These are phyloP conservation scores for Squalus acanthias DNA, from an alignment of 2,797 vertebrate genomes.

Conservation along the genomic window DNA sequence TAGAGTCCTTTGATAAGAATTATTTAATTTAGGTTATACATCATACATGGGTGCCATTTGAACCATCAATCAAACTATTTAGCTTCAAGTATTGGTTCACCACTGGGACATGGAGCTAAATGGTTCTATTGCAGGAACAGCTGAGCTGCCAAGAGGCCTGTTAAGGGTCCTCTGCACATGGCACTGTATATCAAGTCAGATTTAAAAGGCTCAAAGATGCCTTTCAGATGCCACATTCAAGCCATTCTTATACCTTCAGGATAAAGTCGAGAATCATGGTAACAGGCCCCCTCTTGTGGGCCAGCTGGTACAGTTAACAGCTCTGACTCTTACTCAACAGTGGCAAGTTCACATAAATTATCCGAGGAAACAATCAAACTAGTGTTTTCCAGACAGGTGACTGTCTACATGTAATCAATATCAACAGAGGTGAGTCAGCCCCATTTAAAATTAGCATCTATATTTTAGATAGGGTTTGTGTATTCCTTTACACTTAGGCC, in stretches of 20 bases:
- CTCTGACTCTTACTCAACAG: background rate
- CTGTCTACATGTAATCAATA: background rate
- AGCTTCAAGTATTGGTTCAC: too few relatives aligned
- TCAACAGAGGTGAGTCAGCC: background rate
- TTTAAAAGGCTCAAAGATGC: background rate
- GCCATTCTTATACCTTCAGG: background rate
- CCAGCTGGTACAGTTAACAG: background rate
- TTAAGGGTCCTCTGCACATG: background rate
- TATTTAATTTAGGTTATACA: background rate
- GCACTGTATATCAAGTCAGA: background rate
- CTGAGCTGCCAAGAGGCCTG: background rate
- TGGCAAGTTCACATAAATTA: background rate
- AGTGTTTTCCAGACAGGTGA: background rate
- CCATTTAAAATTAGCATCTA: background rate
- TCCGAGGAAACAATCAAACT: background rate
- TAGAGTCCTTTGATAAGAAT: too few relatives aligned
- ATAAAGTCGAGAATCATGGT: background rate
- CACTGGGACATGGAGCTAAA: background rate
- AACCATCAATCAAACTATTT: background rate
- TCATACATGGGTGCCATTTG: background rate
- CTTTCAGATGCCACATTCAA: background rate
- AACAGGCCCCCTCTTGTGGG: background rate
- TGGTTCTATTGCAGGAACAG: background rate
- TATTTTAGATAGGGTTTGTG: background rate
- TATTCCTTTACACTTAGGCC: background rate